phyloP scores from a whole-genome alignment of 2,797 vertebrate genomes.

The Lepus townsendii region DNA sequence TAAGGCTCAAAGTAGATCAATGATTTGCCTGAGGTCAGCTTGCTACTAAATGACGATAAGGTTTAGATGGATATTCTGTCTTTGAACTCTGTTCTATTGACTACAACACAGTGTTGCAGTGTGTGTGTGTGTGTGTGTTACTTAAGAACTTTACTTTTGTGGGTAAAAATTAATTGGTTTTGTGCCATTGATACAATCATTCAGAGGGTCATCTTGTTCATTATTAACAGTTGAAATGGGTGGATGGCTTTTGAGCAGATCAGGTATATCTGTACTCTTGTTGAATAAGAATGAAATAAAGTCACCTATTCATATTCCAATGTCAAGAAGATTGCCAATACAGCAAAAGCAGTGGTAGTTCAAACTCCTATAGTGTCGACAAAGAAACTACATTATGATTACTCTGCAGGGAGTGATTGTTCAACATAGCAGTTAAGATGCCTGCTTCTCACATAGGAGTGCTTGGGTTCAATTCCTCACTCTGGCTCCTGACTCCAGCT shows the following conservation, averaged over 20 bases:
- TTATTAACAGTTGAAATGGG: conserved; percentile 13
- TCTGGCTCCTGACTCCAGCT: too few relatives aligned
- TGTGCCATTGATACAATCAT: background rate
- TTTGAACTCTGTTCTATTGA: background rate
- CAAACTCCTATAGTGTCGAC: background rate
- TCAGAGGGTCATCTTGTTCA: background rate
- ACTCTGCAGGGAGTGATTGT: too few relatives aligned
- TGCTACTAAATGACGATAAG: conserved; percentile 2
- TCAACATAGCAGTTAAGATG: too few relatives aligned
- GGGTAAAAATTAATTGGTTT: background rate
- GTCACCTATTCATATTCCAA: background rate
- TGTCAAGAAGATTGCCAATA: background rate
- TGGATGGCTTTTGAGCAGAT: conserved; percentile 38
- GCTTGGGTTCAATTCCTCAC: too few relatives aligned
- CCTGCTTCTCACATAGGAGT: too few relatives aligned
- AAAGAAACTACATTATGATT: background rate
- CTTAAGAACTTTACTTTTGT: conserved; percentile 32
- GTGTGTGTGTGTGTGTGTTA: background rate
- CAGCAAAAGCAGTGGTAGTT: background rate
- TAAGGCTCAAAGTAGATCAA: background rate
- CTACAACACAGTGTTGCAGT: background rate
- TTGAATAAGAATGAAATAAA: conserved; percentile 42
- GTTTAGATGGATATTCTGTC: background rate
- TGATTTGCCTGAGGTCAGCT: background rate
- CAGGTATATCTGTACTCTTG: conserved; percentile 15